phyloP scores from a whole-genome alignment of 2,113 vertebrate genomes.

The Paralichthys olivaceus region DNA sequence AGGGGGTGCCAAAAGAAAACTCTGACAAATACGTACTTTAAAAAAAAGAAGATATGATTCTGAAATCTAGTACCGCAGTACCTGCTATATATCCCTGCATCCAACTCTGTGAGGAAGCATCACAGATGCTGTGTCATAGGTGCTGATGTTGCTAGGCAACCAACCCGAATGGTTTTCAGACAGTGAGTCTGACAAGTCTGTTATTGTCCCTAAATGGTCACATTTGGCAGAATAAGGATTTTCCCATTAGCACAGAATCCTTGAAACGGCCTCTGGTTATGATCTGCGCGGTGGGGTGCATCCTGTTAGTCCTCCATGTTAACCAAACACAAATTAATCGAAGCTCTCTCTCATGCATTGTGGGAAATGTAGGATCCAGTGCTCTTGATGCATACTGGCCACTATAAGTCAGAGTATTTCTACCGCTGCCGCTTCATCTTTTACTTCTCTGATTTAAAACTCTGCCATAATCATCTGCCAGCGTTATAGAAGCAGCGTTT shows the following conservation, averaged over 20 bases:
- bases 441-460: no score
- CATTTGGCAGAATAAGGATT: conserved; percentile 26
- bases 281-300: neutral
- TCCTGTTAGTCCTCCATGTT: conserved; percentile 10
- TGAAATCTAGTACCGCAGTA: neutral
- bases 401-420: neutral
- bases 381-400: neutral
- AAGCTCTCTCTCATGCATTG: neutral
- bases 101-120: neutral
- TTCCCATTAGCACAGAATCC: conserved; percentile 1
- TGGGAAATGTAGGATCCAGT: neutral
- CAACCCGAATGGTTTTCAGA: conserved; percentile 12
- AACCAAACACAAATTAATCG: neutral
- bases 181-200: conserved; percentile 14
- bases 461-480: neutral
- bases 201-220: conserved; percentile 32
- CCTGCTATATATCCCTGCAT: neutral
- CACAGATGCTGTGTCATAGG: conserved; percentile 55
- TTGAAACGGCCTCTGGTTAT: conserved; percentile 6
- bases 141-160: conserved; percentile 60
- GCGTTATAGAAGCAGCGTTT: no score
- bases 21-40: neutral
- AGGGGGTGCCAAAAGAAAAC: neutral
- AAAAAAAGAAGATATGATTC: neutral
- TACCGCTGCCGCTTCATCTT: neutral